Evolutionary conservation across 2,113 vertebrate species (phyloP).

Genomic region (Oceanodroma tethys): DNA sequence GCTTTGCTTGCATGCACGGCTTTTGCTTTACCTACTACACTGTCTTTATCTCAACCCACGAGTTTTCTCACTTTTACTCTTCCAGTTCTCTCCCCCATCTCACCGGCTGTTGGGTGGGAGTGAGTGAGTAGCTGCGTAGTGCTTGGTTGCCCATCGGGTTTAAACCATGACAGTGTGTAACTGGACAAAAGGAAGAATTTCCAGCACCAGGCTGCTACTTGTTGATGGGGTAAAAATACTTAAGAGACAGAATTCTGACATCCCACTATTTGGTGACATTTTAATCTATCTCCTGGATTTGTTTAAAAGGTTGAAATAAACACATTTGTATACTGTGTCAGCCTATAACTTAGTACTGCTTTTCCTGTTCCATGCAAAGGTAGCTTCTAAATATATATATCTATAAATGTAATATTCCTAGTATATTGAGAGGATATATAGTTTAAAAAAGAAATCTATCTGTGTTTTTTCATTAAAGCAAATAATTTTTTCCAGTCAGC

Average conservation of each 20-base stretch:
- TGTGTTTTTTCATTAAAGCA: slow-evolving; percentile 51
- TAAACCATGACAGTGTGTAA: not conserved
- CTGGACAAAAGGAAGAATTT: not conserved
- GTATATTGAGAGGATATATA: not conserved
- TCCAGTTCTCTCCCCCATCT: not conserved
- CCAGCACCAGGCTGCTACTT: not conserved
- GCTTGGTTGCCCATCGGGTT: not conserved
- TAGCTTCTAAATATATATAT: not conserved
- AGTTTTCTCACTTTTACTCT: not conserved
- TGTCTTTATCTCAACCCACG: not conserved
- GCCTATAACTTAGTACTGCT: not conserved
- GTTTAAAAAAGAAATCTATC: slow-evolving; percentile 15
- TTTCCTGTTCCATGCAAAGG: not conserved
- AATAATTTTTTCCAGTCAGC: slow-evolving; percentile 50
- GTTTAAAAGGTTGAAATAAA: not conserved
- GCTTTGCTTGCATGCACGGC: fast-evolving
- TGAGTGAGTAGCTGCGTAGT: not conserved
- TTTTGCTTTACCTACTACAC: not conserved
- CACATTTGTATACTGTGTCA: not conserved
- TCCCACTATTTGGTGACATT: not conserved
- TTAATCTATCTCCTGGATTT: not conserved
- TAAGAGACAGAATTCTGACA: not conserved
- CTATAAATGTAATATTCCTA: not conserved
- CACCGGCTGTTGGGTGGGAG: fast-evolving
- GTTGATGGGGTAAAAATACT: not conserved